Conservation (phyloP, 1,140 invertebrate species). For the Tetraneura akinire region DNA sequence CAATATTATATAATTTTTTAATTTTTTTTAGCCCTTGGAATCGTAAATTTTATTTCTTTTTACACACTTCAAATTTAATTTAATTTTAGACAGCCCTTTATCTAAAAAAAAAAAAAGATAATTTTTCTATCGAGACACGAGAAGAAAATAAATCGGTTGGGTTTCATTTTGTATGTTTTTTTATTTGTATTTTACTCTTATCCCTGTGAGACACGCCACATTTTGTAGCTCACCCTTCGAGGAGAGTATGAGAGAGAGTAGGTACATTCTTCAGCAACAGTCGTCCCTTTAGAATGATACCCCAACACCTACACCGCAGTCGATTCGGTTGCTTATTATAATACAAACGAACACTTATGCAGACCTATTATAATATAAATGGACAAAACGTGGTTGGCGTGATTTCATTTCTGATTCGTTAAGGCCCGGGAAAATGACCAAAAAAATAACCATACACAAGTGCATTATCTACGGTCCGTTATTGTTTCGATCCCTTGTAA, state of each 20-base stretch:
- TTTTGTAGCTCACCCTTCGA: neutral
- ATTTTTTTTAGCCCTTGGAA: neutral
- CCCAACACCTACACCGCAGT: constrained; percentile 12
- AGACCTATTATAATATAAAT: too few species aligned
- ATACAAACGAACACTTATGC: too few species aligned
- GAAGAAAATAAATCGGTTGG: neutral
- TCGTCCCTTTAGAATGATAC: neutral
- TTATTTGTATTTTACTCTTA: too few species aligned
- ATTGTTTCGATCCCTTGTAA: neutral
- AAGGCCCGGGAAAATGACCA: neutral
- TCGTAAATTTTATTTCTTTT: neutral
- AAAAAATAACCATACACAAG: neutral
- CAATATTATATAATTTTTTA: too few species aligned
- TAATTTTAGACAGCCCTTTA: too few species aligned
- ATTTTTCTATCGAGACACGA: neutral
- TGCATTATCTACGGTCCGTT: neutral
- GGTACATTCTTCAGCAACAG: neutral
- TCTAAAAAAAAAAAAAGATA: too few species aligned
- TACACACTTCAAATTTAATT: too few species aligned
- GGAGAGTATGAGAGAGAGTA: too few species aligned
- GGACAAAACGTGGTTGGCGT: neutral
- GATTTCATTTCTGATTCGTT: constrained; percentile 4
- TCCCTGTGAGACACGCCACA: neutral
- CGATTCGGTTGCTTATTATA: neutral
- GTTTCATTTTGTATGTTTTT: neutral